Conservation (phyloP, 2,113 vertebrate genomes). For the Rhinichthys klamathensis region DNA sequence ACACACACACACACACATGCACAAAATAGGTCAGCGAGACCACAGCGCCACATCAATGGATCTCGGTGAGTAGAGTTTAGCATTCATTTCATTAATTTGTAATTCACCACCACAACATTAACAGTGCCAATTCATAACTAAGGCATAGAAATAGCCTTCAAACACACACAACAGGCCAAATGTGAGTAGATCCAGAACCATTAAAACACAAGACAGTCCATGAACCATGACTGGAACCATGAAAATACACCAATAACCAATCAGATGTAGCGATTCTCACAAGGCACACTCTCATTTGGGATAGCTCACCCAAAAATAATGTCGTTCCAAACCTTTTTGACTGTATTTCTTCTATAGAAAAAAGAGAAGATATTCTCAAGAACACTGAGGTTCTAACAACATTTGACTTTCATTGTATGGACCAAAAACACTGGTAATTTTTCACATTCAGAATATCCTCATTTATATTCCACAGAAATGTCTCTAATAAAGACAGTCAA, state of each 20-base stretch:
- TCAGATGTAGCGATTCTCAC: background rate
- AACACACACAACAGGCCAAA: background rate
- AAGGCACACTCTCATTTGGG: background rate
- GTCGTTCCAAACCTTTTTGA: background rate
- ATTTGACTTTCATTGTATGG: background rate
- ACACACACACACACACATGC: background rate
- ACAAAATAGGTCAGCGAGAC: conserved; percentile 31
- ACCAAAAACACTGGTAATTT: background rate
- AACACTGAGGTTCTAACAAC: background rate
- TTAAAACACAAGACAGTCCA: background rate
- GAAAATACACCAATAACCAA: background rate
- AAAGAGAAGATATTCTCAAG: background rate
- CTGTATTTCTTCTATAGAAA: background rate
- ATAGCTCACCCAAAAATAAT: background rate
- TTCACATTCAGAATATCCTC: background rate
- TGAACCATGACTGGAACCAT: background rate
- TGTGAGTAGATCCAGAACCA: background rate
- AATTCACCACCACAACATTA: conserved; percentile 33
- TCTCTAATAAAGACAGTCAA: background rate
- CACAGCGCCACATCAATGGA: conserved; percentile 32
- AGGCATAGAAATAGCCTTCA: conserved; percentile 10
- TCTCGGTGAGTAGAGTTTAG: conserved; percentile 11
- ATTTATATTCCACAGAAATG: background rate
- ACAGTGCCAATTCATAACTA: conserved; percentile 23
- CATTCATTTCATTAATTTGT: conserved; percentile 28